These are phyloP conservation scores for Styela clava DNA, from an alignment of 23 tunicate species.

Conservation along the genomic window DNA sequence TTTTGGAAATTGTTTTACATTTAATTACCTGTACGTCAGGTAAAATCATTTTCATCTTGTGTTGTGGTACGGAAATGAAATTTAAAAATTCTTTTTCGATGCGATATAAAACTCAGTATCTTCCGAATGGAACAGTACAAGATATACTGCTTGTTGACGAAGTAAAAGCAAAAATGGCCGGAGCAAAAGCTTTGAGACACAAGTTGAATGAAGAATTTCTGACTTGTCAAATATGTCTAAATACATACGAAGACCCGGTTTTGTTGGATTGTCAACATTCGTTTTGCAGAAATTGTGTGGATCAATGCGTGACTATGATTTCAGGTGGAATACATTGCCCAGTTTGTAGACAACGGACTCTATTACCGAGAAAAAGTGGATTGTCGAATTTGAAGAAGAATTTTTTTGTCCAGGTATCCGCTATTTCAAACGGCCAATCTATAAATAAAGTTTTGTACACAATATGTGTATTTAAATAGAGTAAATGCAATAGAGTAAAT, in stretches of 20 bases:
- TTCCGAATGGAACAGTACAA: too few relatives aligned
- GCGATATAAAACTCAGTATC: too few relatives aligned
- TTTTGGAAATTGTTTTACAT: background rate
- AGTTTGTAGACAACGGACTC: conserved; percentile 37
- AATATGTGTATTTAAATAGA: background rate
- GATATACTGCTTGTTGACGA: too few relatives aligned
- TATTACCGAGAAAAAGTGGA: conserved; percentile 37
- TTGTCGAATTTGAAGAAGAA: conserved; percentile 31
- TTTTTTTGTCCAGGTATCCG: conserved; percentile 43
- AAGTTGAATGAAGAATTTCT: conserved; percentile 50
- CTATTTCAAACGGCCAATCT: background rate
- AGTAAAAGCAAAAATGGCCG: background rate
- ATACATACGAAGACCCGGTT: conserved; percentile 38
- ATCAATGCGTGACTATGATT: conserved; percentile 25
- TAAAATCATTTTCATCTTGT: too few relatives aligned
- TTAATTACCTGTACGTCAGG: background rate
- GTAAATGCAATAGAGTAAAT: too few relatives aligned
- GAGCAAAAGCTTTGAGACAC: conserved; percentile 38
- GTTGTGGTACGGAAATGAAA: too few relatives aligned
- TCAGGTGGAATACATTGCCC: conserved; percentile 45
- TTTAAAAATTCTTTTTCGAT: too few relatives aligned
- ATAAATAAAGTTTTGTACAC: background rate
- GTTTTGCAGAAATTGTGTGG: conserved; percentile 39
- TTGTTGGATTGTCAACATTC: conserved; percentile 50
- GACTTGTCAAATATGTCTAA: conserved; percentile 47